phyloP scores from a whole-genome alignment of 2,888 invertebrate species.

The Thereva unica region DNA sequence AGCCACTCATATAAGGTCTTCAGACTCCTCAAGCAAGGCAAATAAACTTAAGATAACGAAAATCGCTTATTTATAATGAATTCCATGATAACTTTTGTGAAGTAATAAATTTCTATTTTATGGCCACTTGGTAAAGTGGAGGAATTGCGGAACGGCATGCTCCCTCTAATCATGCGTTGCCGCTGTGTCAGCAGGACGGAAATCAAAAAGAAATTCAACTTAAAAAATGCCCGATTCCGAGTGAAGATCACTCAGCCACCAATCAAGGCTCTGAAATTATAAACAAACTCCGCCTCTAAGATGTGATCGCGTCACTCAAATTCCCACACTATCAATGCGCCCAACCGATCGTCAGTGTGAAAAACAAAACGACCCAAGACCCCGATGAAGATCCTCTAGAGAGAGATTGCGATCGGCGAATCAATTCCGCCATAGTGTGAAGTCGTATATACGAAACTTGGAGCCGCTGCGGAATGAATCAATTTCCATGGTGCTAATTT shows the following conservation, averaged over 20 bases:
- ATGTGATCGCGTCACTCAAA: slow-evolving; percentile 5
- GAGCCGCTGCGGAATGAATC: not conserved
- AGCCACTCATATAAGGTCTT: too few relatives aligned
- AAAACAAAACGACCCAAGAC: not conserved
- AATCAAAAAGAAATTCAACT: slow-evolving; percentile 4
- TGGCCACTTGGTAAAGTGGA: too few relatives aligned
- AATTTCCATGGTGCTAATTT: slow-evolving; percentile 20
- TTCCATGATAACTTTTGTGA: too few relatives aligned
- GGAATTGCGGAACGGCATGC: too few relatives aligned
- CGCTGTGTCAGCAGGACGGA: slow-evolving; percentile 15
- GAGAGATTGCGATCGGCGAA: slow-evolving; percentile 8
- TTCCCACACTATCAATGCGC: slow-evolving; percentile 22
- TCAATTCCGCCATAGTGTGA: slow-evolving; percentile 20
- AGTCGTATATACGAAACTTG: not conserved
- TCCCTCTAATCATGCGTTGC: not conserved
- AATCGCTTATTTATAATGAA: too few relatives aligned
- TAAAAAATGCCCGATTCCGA: not conserved
- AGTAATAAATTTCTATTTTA: too few relatives aligned
- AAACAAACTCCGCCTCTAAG: slow-evolving; percentile 41
- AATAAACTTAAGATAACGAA: too few relatives aligned
- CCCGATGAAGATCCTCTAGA: not conserved
- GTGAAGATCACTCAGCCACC: slow-evolving; percentile 40
- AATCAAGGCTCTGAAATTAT: slow-evolving; percentile 37
- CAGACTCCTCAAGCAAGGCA: too few relatives aligned
- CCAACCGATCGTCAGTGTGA: not conserved